phyloP scores from a whole-genome alignment of 2,888 invertebrate species.

The Desoria tigrina region DNA sequence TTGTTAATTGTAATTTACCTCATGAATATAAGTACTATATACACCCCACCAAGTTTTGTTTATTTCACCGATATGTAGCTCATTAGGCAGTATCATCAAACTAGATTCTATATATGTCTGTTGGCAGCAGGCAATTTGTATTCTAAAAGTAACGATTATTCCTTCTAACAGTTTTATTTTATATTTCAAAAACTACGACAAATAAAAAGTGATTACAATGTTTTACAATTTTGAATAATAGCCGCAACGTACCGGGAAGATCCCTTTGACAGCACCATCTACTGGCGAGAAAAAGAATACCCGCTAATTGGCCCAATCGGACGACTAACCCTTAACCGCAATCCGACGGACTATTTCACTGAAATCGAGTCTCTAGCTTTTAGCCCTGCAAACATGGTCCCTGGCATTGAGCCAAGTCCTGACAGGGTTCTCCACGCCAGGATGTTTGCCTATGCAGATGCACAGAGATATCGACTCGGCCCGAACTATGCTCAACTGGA shows the following conservation, averaged over 20 bases:
- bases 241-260: constrained; percentile 27
- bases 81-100: no score
- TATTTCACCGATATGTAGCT: no score
- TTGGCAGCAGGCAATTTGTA: no score
- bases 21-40: no score
- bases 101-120: no score
- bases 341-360: constrained; percentile 27
- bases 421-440: constrained; percentile 29
- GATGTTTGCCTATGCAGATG: constrained; percentile 36
- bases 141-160: no score
- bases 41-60: no score
- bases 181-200: no score
- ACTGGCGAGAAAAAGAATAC: constrained; percentile 35
- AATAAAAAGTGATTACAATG: no score
- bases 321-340: constrained; percentile 24
- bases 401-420: constrained; percentile 35
- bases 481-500: constrained; percentile 24
- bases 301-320: constrained; percentile 28
- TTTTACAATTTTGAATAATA: no score
- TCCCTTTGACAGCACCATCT: constrained; percentile 40
- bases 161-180: no score
- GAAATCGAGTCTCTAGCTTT: constrained; percentile 33
- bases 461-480: constrained; percentile 28
- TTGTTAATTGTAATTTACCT: no score
- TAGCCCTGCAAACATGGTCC: constrained; percentile 30